Percentiles rank a stretch among this genome's conserved stretches.
Evolutionary conservation across 2,797 vertebrate genomes (phyloP).

Genomic region (Lindbergichthys nudifrons): DNA sequence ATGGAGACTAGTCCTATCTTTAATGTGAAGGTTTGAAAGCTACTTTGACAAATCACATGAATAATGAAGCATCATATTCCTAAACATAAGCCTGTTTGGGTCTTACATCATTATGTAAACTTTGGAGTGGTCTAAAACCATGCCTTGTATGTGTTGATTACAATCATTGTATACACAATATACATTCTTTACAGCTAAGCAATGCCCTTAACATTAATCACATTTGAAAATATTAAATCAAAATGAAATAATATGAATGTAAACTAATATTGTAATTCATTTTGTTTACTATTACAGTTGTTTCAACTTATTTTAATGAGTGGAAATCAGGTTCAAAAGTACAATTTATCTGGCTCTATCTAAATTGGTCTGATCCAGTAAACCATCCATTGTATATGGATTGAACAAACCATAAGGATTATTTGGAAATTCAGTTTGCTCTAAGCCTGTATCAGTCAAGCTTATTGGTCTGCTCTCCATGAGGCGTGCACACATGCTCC

Average conservation of each 20-base stretch:
- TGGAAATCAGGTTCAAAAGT: slow-evolving; percentile 28
- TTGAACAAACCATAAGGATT: slow-evolving; percentile 35
- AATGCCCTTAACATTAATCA: not conserved
- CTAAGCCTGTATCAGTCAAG: slow-evolving; percentile 34
- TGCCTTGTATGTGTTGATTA: not conserved
- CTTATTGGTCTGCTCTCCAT: slow-evolving; percentile 23
- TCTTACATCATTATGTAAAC: not conserved
- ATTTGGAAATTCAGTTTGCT: slow-evolving; percentile 28
- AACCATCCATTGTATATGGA: slow-evolving; percentile 34
- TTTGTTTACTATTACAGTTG: not conserved
- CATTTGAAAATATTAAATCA: too few relatives aligned
- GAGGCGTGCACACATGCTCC: slow-evolving; percentile 19
- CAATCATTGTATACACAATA: not conserved
- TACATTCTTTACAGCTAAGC: not conserved
- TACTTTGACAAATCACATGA: not conserved
- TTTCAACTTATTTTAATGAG: not conserved
- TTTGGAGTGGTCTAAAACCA: not conserved
- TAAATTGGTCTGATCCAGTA: slow-evolving; percentile 26
- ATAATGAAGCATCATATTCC: not conserved
- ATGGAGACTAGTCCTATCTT: accelerated
- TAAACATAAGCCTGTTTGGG: not conserved
- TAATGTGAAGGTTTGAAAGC: not conserved
- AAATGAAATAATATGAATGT: not conserved
- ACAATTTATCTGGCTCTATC: slow-evolving; percentile 14
- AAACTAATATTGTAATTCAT: too few relatives aligned